A percentile compares a stretch with the other conserved stretches of the same genome.
Evolutionary conservation across 2,797 vertebrate species (phyloP).

Genomic region (Melanotaenia pygmaea): DNA sequence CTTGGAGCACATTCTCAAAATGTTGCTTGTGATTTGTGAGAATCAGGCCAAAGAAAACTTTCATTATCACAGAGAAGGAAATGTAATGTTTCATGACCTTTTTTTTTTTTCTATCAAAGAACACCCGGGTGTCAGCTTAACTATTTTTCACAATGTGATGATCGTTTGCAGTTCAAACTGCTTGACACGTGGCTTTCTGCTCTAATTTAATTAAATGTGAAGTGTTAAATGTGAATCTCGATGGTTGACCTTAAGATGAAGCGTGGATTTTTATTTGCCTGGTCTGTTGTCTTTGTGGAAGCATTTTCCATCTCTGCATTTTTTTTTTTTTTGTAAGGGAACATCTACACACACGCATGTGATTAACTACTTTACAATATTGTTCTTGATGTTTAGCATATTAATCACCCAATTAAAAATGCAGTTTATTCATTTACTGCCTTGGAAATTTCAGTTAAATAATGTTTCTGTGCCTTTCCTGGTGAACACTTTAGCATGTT

Average conservation of each 20-base stretch:
- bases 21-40: neutral
- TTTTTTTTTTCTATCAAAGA: neutral
- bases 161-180: neutral
- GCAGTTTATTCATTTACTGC: constrained; percentile 30
- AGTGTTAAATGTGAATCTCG: neutral
- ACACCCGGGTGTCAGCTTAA: neutral
- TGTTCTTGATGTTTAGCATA: constrained; percentile 28
- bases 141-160: neutral
- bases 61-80: neutral
- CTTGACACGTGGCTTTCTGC: neutral
- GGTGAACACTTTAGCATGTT: constrained; percentile 14
- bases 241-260: constrained; percentile 9
- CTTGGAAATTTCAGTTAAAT: constrained; percentile 32
- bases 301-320: constrained; percentile 8
- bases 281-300: constrained; percentile 18
- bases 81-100: neutral
- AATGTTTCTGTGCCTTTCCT: constrained; percentile 16
- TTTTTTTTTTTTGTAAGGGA: neutral
- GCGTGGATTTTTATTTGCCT: constrained; percentile 13
- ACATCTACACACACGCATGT: constrained; percentile 23
- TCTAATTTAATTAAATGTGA: constrained; percentile 18
- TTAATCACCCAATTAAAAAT: constrained; percentile 38
- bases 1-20: constrained; percentile 10
- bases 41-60: constrained; percentile 4
- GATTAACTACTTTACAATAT: constrained; percentile 32